Base-by-base conservation (phyloP, 2,113 vertebrate species). In the Oncorhynchus nerka region DNA sequence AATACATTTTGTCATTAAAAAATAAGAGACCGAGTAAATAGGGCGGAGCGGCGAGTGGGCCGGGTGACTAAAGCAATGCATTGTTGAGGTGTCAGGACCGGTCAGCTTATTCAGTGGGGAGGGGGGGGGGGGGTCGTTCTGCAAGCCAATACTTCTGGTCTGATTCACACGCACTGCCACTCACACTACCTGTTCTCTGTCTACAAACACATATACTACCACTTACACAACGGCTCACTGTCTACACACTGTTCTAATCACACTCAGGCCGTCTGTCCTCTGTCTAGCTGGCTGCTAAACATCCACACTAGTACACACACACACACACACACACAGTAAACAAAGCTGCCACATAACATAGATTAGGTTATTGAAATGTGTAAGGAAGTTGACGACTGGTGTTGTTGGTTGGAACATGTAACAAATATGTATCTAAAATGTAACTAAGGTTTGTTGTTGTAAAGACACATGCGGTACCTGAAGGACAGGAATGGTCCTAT, bases 1-100 rank as follows among this genome's bases (percentile, higher is more conserved):
- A 88, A 94, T 95, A 95, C 95, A 95, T 96, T 94, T 95, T 93
- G 91, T 94, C 94, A 93, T 95, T 95, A 94, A 95, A 95, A 30
- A 95, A 95, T 94, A 91, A 90, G 91, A 91, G 91, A 93, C 94
- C 94, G 93, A 94, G 89, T 80, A 95, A 96, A 96, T 94, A 95
- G 93, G 92, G 93, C 86, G 92, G 88, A 88, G 89, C 89, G 91
- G 93, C 90, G 90, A 89, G 93, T 89, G 86, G 89, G 90, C 90
- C 79, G 92, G 89, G 85, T 89, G 51, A 85, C 85, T 88, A 94
- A 93, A 95, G 94, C 93, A 76, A 86, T 62, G 90, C 88, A 95
- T 96, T 97, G 95, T 95, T 91, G 83, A 92, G 89, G 90, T 95
- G 95, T 95, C 95, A 95, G 90, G 93, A 94, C 89, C 85, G 90